Base-by-base conservation (phyloP, 2,113 vertebrate species). In the Chiloscyllium plagiosum region DNA sequence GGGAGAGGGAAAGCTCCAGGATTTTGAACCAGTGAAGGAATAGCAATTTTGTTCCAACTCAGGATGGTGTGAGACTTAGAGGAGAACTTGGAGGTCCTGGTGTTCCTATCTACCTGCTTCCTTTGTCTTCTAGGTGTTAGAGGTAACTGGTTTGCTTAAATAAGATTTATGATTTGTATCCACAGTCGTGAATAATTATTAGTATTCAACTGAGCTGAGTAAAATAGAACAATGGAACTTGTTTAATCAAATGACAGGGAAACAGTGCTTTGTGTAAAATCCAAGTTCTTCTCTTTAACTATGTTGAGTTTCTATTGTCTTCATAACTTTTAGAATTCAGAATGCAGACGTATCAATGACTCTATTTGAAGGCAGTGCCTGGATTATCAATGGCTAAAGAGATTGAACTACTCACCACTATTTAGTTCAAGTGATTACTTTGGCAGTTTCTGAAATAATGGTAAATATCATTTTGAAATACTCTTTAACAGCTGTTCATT, bases 401-500 rank as follows among this genome's bases (percentile, higher is more conserved):
- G 37, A 47, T 72, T 72, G 94, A 83, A 83, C 80, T 42, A 29
- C 22, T 5, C 42, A 29, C 8, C 47, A 76, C 69, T 76, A 4
- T 95, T 70, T 2, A 72, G 24, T 76, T 29, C 69, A 52, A 33
- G 50, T 70, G 24, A 95, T 52, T 95, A 24, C 68, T 95, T 72
- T 95, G 7, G 68, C 66, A 66, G 68, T 76, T 72, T 50, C 68
- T 95, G 68, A 72, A 52, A 52, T 61, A 61, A 61, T 52, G 52
- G 87, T 90, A 65, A 90, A 90, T 65, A 90, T 90, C 47, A 52
- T 52, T 90, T 90, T 26, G 56, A 90, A 72, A 42, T 29, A 72
- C 42, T 33, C 66, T 69, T 96, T 96, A 96, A 97, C 90, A 96
- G 97, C 69, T 72, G 96, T 96, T 97, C 96, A 96, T 96, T 97